Conservation (phyloP, 2,113 vertebrate genomes). For the Xenopus borealis region DNA sequence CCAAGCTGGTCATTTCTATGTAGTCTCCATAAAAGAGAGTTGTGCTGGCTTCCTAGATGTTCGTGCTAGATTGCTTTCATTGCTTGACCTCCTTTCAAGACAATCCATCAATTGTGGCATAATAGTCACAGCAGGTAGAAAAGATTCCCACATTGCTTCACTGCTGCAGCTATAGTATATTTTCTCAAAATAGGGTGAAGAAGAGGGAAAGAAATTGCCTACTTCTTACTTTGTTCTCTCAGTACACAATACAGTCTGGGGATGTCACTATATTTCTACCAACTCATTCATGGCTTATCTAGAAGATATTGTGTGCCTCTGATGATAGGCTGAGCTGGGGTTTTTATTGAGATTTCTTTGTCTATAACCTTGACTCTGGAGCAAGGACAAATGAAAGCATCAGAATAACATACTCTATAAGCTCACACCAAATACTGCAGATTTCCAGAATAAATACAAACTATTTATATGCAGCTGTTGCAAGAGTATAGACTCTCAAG, state of each 20-base stretch:
- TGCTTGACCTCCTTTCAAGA: conserved; percentile 4
- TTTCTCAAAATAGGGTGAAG: conserved; percentile 1
- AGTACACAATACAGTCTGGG: neutral
- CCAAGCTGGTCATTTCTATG: no score
- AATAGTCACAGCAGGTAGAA: conserved; percentile 16
- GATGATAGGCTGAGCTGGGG: neutral
- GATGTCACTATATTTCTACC: conserved; percentile 1
- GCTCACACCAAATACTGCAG: conserved; percentile 15
- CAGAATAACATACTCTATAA: conserved; percentile 6
- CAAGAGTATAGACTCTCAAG: no score
- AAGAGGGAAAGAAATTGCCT: conserved; percentile 11
- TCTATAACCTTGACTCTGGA: conserved; percentile 17
- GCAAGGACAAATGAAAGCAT: conserved; percentile 23
- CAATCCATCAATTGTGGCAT: conserved; percentile 6
- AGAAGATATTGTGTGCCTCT: conserved; percentile 7
- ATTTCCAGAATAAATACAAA: neutral
- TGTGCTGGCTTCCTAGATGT: no score
- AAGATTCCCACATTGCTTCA: conserved; percentile 9
- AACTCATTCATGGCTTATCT: neutral
- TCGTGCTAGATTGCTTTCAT: neutral
- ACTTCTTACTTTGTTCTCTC: conserved; percentile 15
- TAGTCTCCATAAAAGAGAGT: no score
- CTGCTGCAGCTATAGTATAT: neutral
- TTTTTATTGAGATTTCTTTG: conserved; percentile 12
- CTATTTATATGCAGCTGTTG: conserved; percentile 12